These are phyloP conservation scores for Streblospio benedicti DNA, from an alignment of 1,140 invertebrate species.

Conservation along the genomic window DNA sequence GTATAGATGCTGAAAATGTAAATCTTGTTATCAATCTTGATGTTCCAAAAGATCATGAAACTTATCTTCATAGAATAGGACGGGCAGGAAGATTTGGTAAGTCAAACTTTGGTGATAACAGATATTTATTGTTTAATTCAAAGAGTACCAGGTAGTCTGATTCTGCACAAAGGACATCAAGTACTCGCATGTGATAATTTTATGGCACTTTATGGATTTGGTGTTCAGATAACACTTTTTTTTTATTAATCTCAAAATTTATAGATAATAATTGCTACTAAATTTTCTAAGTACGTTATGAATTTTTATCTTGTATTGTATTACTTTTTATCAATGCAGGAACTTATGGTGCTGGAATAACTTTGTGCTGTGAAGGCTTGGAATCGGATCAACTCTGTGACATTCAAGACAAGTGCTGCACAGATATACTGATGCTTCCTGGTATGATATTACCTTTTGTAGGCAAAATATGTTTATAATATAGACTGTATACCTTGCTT, in stretches of 20 bases:
- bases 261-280: not conserved
- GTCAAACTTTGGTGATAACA: too few relatives aligned
- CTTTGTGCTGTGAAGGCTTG: slow-evolving; percentile 31
- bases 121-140: not conserved
- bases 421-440: slow-evolving; percentile 32
- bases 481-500: too few relatives aligned
- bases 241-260: not conserved
- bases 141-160: not conserved
- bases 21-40: slow-evolving; percentile 92
- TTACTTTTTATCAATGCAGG: too few relatives aligned
- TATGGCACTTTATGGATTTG: not conserved
- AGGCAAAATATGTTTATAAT: too few relatives aligned
- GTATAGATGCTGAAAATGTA: slow-evolving; percentile 85
- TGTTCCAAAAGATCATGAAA: slow-evolving; percentile 67
- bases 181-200: not conserved
- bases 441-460: too few relatives aligned
- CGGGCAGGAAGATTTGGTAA: slow-evolving; percentile 73
- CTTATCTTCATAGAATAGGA: slow-evolving; percentile 92
- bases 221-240: not conserved
- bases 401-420: slow-evolving; percentile 34
- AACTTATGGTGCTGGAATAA: slow-evolving; percentile 37
- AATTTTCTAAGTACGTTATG: too few relatives aligned
- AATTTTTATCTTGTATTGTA: too few relatives aligned
- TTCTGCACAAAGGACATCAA: not conserved
- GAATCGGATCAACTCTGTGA: slow-evolving; percentile 27